Evolutionary conservation across 2,113 vertebrate species (phyloP).

Genomic region (Nestor notabilis): DNA sequence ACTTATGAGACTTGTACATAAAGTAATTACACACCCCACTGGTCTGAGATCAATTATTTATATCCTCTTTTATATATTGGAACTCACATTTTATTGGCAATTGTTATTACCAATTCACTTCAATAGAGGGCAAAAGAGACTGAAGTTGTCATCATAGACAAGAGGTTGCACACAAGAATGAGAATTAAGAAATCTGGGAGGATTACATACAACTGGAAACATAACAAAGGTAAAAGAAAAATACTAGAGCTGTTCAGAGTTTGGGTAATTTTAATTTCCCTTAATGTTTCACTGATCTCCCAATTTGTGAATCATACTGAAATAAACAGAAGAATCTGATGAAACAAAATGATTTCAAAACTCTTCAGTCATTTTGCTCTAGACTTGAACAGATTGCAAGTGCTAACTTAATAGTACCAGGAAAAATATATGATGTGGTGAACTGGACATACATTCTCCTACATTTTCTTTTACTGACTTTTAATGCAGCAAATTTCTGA

Average conservation of each 20-base stretch:
- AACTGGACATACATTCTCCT: neutral
- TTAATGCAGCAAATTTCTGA: neutral
- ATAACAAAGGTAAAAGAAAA: constrained; percentile 44
- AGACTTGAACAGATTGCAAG: neutral
- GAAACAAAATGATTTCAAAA: neutral
- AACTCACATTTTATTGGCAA: constrained; percentile 39
- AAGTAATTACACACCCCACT: constrained; percentile 56
- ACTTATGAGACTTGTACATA: neutral
- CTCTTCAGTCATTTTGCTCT: neutral
- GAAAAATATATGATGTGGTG: neutral
- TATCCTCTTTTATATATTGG: neutral
- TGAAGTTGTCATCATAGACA: constrained; percentile 43
- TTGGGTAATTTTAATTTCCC: constrained; percentile 41
- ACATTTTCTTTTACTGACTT: neutral
- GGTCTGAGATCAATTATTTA: constrained; percentile 64
- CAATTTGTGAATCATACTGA: neutral
- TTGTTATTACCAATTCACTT: constrained; percentile 68
- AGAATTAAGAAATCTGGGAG: constrained; percentile 27
- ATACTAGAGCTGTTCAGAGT: neutral
- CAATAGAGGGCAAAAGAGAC: constrained; percentile 77
- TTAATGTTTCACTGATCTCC: neutral
- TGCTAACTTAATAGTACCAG: neutral
- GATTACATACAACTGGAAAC: constrained; percentile 26
- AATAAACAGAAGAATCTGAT: neutral
- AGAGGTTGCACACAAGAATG: constrained; percentile 9